Evolutionary conservation across 2,888 invertebrate species (phyloP).

Genomic region (Nemurella pictetii): DNA sequence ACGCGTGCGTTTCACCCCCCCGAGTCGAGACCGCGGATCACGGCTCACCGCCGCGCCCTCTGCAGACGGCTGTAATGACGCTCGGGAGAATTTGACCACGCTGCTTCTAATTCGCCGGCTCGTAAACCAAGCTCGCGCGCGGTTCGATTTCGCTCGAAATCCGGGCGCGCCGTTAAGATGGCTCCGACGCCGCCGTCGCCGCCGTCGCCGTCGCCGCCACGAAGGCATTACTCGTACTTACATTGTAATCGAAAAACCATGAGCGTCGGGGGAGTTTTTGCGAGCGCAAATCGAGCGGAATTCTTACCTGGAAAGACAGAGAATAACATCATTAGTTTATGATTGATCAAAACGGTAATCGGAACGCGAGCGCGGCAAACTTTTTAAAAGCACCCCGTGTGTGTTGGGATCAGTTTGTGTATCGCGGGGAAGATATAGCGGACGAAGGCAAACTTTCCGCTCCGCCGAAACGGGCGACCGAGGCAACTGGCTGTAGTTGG

Average conservation of each 20-base stretch:
- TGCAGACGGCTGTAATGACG: constrained; percentile 29
- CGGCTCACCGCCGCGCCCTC: neutral
- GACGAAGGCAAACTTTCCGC: neutral
- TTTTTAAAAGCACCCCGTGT: neutral
- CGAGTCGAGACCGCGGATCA: constrained; percentile 1
- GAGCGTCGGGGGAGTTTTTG: neutral
- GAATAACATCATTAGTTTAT: neutral
- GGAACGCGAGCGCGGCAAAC: neutral
- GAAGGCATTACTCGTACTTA: neutral
- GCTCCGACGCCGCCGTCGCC: too few relatives aligned
- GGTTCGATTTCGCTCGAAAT: neutral
- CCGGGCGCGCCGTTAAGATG: neutral
- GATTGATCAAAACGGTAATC: neutral
- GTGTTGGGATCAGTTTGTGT: neutral
- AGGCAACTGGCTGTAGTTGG: constrained; percentile 3
- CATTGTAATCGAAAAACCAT: neutral
- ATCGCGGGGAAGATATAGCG: neutral
- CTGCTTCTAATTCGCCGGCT: neutral
- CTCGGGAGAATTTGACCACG: constrained; percentile 21
- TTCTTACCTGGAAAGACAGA: neutral
- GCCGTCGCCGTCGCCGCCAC: too few relatives aligned
- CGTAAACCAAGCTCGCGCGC: neutral
- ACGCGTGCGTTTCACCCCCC: neutral
- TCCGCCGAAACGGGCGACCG: neutral
- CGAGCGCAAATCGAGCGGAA: neutral